Conservation (phyloP, 2,888 invertebrate species). For the Lepidocyrtoides sp. region DNA sequence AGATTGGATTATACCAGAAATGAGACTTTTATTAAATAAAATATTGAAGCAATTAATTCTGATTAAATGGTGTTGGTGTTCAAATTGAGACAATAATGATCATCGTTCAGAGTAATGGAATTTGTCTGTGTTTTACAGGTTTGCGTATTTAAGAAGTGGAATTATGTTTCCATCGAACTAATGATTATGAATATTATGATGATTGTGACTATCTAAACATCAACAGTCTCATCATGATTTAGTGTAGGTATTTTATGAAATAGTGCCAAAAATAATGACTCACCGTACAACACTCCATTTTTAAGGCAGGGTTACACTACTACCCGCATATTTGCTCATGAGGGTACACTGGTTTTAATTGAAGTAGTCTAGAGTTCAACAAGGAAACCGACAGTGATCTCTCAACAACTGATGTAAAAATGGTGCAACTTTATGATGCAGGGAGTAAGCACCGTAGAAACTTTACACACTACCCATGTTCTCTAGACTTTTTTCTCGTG, state of each 20-base stretch:
- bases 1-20: too few species aligned
- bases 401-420: neutral
- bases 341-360: constrained; percentile 8
- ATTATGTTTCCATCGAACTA: too few species aligned
- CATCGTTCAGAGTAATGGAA: too few species aligned
- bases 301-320: neutral
- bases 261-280: neutral
- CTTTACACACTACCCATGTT: neutral
- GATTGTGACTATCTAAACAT: neutral
- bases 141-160: too few species aligned
- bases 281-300: neutral
- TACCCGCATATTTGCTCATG: neutral
- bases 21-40: too few species aligned
- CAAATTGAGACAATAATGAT: too few species aligned
- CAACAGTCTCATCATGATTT: too few species aligned
- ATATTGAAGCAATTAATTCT: too few species aligned
- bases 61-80: too few species aligned
- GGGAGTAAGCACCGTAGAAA: too few species aligned
- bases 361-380: neutral
- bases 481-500: constrained; percentile 2
- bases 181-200: too few species aligned
- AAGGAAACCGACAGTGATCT: neutral
- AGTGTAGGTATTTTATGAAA: neutral
- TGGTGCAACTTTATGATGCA: neutral
- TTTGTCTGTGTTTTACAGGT: too few species aligned